Conservation (phyloP, 2,797 vertebrate species). For the Gymnodraco acuticeps region DNA sequence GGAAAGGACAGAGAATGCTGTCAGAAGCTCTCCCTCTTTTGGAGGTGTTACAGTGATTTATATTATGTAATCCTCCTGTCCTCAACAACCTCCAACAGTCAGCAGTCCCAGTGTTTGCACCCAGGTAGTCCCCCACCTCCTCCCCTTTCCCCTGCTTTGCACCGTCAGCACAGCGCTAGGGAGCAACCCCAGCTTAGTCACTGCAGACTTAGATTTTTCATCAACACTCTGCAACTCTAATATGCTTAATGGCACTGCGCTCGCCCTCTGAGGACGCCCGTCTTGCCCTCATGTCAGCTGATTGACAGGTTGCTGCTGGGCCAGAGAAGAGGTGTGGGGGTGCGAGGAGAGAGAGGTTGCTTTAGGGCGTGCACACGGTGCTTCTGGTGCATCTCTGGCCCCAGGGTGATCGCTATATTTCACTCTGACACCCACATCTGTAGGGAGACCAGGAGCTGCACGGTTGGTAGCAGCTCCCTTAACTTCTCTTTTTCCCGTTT, state of each 20-base stretch:
- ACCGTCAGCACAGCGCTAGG: conserved; percentile 60
- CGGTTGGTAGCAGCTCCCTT: conserved; percentile 22
- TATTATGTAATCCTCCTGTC: conserved; percentile 69
- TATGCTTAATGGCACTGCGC: conserved; percentile 57
- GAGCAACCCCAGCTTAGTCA: conserved; percentile 65
- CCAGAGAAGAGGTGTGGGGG: background rate
- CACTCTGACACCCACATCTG: conserved; percentile 42
- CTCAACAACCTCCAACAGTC: conserved; percentile 63
- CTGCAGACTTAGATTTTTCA: conserved; percentile 65
- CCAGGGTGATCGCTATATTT: conserved; percentile 40
- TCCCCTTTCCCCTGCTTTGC: conserved; percentile 43
- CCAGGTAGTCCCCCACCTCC: conserved; percentile 65
- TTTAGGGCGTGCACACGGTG: conserved; percentile 8
- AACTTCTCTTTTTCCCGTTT: conserved; percentile 1
- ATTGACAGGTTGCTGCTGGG: conserved; percentile 47
- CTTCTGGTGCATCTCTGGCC: conserved; percentile 22
- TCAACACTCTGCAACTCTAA: conserved; percentile 63
- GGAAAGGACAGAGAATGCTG: conserved; percentile 11
- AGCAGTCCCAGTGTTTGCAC: conserved; percentile 67
- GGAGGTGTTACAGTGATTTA: conserved; percentile 51
- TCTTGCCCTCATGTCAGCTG: conserved; percentile 36
- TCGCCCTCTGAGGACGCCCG: conserved; percentile 41
- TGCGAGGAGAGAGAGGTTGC: background rate
- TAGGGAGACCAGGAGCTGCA: conserved; percentile 25
- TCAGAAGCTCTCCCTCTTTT: conserved; percentile 31